Evolutionary conservation across 2,797 vertebrate genomes (phyloP), one percentile per base, ranked within the genome.

Genomic region (Sparidentex hasta): DNA sequence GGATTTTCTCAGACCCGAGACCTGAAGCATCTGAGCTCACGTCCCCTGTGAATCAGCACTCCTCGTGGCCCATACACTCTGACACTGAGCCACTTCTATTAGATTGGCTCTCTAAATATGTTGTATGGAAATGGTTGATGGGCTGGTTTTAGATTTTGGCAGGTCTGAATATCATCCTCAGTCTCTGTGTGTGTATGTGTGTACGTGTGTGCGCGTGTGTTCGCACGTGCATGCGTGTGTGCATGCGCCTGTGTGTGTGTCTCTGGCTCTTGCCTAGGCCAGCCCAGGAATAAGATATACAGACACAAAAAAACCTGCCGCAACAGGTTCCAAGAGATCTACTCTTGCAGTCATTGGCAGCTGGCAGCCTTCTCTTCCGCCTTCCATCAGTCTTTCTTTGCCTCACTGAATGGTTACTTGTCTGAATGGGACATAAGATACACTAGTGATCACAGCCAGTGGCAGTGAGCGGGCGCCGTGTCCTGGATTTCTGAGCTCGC

Each of bases 261-360:
- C 9, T 90, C 33, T 93, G 94, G 94, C 92, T 71, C 78, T 58
- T 7, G 67, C 91, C 94, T 94, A 94, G 83, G 73, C 82, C 82
- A 87, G 88, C 77, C 74, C 78, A 89, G 90, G 74, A 87, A 86
- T 90, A 91, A 90, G 90, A 91, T 88, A 90, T 88, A 92, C 71
- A 87, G 83, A 93, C 88, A 85, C 83, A 83, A 90, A 33, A 91
- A 91, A 90, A 93, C 94, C 90, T 95, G 95, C 90, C 90, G 79
- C 87, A 93, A 95, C 95, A 96, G 92, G 95, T 95, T 93, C 85
- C 79, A 74, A 81, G 83, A 90, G 82, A 79, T 87, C 82, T 83
- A 75, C 70, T 74, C 71, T 88, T 90, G 79, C 79, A 89, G 84
- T 85, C 86, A 87, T 13, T 89, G 84, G 90, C 88, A 92, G 88